phyloP scores from a whole-genome alignment of 23 tunicate genomes.

The Phallusia fumigata region DNA sequence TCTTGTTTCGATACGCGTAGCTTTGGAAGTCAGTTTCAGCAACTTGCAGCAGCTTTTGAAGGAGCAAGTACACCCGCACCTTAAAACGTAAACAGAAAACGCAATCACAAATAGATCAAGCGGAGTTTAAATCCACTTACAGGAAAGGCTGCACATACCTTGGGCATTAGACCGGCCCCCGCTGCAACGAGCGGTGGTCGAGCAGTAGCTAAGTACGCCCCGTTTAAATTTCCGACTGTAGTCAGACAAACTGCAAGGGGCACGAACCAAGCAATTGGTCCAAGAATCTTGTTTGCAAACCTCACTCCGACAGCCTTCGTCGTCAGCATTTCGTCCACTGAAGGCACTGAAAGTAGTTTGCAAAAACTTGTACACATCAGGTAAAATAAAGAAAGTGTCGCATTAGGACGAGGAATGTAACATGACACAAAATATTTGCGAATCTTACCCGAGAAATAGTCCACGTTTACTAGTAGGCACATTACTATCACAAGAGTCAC shows the following conservation, averaged over 20 bases:
- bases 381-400: not conserved
- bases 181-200: constrained; percentile 31
- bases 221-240: constrained; percentile 46
- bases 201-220: constrained; percentile 24
- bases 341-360: not conserved
- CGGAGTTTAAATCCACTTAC: constrained; percentile 16
- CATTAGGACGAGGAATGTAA: no score
- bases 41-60: constrained; percentile 33
- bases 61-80: not conserved
- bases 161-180: constrained; percentile 31
- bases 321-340: constrained; percentile 45
- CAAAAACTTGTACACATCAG: not conserved
- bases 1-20: not conserved
- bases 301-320: constrained; percentile 70
- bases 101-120: not conserved
- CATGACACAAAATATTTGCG: no score
- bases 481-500: constrained; percentile 29
- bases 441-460: constrained; percentile 53
- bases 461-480: constrained; percentile 57
- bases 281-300: constrained; percentile 41
- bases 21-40: constrained; percentile 38
- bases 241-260: constrained; percentile 60
- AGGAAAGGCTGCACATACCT: not conserved
- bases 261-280: constrained; percentile 45
- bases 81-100: constrained; percentile 17